phyloP scores from a whole-genome alignment of 2,113 vertebrate genomes.

The Pelodiscus sinensis region DNA sequence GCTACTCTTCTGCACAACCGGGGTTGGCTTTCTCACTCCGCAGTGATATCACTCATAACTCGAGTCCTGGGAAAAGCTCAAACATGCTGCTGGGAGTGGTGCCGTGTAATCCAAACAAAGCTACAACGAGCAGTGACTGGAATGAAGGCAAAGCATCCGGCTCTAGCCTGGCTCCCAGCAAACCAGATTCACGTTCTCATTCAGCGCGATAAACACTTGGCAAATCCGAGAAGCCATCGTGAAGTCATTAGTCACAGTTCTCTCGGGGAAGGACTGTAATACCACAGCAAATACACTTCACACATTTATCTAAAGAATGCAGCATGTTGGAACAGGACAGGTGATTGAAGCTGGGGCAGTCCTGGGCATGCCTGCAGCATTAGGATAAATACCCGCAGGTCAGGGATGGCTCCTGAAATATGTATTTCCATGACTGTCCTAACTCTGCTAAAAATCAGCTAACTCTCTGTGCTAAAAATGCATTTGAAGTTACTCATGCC shows the following conservation, averaged over 20 bases:
- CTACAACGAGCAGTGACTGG: neutral
- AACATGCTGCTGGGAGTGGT: neutral
- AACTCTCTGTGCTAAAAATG: neutral
- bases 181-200: neutral
- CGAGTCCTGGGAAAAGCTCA: constrained; percentile 12
- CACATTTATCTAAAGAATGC: neutral
- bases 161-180: neutral
- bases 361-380: neutral
- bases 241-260: neutral
- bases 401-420: neutral
- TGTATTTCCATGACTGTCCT: rapidly evolving
- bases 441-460: neutral
- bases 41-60: neutral
- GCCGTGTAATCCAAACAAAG: neutral
- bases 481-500: neutral
- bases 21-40: neutral
- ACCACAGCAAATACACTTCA: neutral
- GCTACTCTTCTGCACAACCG: neutral
- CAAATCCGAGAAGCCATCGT: neutral
- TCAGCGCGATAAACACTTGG: neutral
- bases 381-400: neutral
- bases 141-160: neutral
- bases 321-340: neutral
- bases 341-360: neutral
- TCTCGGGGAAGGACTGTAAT: neutral